Base-by-base conservation (phyloP, 2,888 invertebrate species). In the Cerceris rybyensis region DNA sequence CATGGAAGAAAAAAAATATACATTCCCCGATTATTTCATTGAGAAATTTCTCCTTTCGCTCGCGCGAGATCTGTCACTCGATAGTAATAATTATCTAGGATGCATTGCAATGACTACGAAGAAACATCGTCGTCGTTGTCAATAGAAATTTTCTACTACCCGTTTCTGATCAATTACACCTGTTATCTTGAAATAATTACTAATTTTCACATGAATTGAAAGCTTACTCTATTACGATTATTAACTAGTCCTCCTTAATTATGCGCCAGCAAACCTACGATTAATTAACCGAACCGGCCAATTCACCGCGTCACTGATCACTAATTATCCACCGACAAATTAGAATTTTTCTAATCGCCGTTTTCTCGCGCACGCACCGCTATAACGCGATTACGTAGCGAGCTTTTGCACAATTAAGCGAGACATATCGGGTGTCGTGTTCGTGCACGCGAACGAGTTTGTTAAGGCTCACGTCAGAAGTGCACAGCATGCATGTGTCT, bases 391-490 rank as follows among this genome's bases (percentile, higher is more conserved):
- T 70, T 71, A 76, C 64, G 64, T 49, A 59, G 49, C 50, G 64
- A 66, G 71, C 71, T 78, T 71, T 67, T 60, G 71, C 68, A 71
- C 72, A 75, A 81, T 81, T 81, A 81, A 76, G 71, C 59, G 71
- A 68, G 71, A 67, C 68, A 52, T 71, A 77, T 78, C 71, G 71
- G 52, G 63, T 81, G 71, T 81, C 81, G 65, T 80, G 80, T 69
- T 64, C 63, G 52, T 69, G 67, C 82, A 75, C 68, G 68, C 61
- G 82, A 78, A 65, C 75, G 58, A 52, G 58, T 73, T 65, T 64
- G 81, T 69, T 75, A 81, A 82, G 46, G 42, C 17, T 39, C 78
- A 68, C 58, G 65, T 43, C 69, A n/a, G 68, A 60, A 78, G 61
- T 74, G 73, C 74, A 77, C 49, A 63, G 67, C 57, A 16, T 71